A percentile compares a stretch with the other conserved stretches of the same genome.
These are phyloP conservation scores for Syrrhaptes paradoxus DNA, from an alignment of 2,113 vertebrate species.

Conservation along the genomic window DNA sequence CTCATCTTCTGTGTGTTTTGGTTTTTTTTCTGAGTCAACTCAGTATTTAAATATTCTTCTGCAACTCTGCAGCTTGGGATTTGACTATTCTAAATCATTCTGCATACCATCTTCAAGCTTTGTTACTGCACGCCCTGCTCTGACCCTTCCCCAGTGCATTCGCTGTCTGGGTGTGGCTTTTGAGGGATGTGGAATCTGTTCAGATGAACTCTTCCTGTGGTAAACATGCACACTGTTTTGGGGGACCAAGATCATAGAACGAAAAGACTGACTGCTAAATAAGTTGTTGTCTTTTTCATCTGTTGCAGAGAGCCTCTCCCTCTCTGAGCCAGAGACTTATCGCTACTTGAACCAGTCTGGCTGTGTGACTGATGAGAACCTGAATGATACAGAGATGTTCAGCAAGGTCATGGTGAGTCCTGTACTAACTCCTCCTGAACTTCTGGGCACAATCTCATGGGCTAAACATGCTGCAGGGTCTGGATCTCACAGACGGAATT, in stretches of 20 bases:
- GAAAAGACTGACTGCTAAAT: not conserved
- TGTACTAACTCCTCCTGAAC: not conserved
- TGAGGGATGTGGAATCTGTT: not conserved
- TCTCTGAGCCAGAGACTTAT: slow-evolving; percentile 82
- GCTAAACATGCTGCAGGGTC: not conserved
- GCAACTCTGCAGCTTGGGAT: not conserved
- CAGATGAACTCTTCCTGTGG: not conserved
- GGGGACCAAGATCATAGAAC: not conserved
- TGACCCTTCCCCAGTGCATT: not conserved
- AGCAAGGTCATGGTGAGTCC: slow-evolving; percentile 87
- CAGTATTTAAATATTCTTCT: not conserved
- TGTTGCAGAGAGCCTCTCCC: slow-evolving; percentile 81
- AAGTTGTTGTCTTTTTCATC: not conserved
- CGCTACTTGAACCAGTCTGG: slow-evolving; percentile 88
- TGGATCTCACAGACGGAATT: not conserved
- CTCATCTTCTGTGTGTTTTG: not conserved
- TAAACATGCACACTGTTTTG: not conserved
- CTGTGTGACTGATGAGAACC: slow-evolving; percentile 81
- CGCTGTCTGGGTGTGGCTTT: not conserved
- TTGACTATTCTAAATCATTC: not conserved
- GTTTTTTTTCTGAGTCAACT: not conserved
- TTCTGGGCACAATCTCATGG: not conserved
- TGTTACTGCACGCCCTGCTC: not conserved
- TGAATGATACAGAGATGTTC: slow-evolving; percentile 86
- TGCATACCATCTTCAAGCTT: not conserved